phyloP scores from a whole-genome alignment of 2,113 vertebrate species.

The Gopherus flavomarginatus region DNA sequence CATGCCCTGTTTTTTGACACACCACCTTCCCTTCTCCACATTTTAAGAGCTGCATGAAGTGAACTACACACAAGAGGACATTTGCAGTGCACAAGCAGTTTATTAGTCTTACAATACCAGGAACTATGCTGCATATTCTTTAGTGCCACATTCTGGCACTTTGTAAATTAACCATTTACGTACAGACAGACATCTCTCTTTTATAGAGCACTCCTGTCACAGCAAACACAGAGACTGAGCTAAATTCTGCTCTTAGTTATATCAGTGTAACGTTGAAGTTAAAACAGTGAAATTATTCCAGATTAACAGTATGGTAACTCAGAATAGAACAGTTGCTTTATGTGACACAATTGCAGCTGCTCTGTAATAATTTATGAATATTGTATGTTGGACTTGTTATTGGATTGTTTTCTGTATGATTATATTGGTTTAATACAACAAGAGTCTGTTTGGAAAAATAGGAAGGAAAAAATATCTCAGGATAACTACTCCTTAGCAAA shows the following conservation, averaged over 20 bases:
- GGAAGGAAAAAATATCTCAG: not conserved
- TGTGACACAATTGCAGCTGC: not conserved
- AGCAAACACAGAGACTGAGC: not conserved
- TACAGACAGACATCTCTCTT: not conserved
- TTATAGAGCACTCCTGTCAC: not conserved
- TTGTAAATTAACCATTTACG: not conserved
- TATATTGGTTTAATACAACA: not conserved
- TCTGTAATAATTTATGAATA: not conserved
- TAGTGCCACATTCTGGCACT: not conserved
- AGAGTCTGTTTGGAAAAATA: not conserved
- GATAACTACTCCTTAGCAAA: not conserved
- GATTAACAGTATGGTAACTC: not conserved
- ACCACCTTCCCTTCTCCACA: not conserved
- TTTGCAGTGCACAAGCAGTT: not conserved
- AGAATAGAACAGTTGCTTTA: not conserved
- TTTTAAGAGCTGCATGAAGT: not conserved
- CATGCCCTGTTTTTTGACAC: slow-evolving; percentile 3
- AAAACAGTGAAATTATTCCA: not conserved
- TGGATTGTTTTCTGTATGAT: not conserved
- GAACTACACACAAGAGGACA: not conserved
- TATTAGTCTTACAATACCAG: not conserved
- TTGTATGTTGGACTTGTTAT: not conserved
- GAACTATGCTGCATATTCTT: not conserved
- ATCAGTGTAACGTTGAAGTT: not conserved
- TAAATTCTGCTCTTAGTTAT: not conserved